Evolutionary conservation across 2,113 vertebrate species (phyloP).

Genomic region (Cynopterus brachyotis): DNA sequence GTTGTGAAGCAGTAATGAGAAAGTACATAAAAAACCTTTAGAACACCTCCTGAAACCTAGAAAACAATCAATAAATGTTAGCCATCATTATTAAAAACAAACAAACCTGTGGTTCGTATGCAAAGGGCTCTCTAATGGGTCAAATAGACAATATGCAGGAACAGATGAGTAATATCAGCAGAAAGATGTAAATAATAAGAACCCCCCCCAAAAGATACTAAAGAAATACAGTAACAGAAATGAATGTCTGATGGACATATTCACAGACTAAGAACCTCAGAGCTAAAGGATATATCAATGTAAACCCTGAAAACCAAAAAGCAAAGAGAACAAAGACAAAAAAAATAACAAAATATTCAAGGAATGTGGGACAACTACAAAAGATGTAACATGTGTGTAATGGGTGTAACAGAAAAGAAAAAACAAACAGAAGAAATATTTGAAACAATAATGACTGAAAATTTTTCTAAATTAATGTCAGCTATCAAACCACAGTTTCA

Average conservation of each 20-base stretch:
- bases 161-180: neutral
- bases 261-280: neutral
- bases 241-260: neutral
- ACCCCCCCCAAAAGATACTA: neutral
- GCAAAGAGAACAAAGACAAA: neutral
- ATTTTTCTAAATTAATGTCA: neutral
- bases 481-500: neutral
- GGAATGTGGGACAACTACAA: neutral
- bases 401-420: neutral
- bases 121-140: neutral
- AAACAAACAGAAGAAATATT: neutral
- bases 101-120: neutral
- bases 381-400: neutral
- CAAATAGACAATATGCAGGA: neutral
- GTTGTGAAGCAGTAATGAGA: neutral
- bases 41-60: neutral
- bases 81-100: neutral
- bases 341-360: neutral
- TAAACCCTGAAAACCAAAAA: neutral
- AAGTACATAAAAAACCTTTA: neutral
- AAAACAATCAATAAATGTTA: neutral
- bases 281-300: neutral
- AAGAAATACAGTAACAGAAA: neutral
- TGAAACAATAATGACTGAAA: neutral
- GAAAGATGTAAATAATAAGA: neutral